A percentile compares a stretch with the other conserved stretches of the same genome.
Evolutionary conservation across 2,888 invertebrate genomes (phyloP).

Genomic region (Harmothoe impar): DNA sequence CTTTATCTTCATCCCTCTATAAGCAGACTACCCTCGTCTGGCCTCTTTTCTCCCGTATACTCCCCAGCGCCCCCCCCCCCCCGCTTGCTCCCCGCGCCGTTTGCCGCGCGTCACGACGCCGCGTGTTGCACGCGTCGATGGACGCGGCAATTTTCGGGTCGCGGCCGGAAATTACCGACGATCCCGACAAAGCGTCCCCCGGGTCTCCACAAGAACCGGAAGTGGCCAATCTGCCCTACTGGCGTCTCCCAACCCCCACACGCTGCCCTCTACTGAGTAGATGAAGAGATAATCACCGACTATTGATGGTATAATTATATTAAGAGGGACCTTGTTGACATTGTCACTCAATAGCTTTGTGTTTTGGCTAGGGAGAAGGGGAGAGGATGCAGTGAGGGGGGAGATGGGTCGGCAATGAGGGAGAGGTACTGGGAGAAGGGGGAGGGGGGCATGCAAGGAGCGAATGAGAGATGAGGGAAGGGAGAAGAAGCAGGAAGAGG

Average conservation of each 20-base stretch:
- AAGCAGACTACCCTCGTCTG: background rate
- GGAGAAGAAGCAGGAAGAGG: too few relatives aligned
- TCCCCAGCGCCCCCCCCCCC: background rate
- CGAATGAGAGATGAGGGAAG: too few relatives aligned
- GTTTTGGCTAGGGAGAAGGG: background rate
- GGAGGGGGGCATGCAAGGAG: too few relatives aligned
- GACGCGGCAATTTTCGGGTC: background rate
- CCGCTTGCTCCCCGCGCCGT: background rate
- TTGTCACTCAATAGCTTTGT: slow-evolving; percentile 7
- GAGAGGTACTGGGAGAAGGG: too few relatives aligned
- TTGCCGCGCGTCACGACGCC: background rate
- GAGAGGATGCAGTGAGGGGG: slow-evolving; percentile 18
- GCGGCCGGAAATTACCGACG: slow-evolving; percentile 26
- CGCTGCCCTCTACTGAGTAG: background rate
- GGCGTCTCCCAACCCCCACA: background rate
- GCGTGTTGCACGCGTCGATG: background rate
- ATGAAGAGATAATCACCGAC: background rate
- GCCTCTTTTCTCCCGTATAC: background rate
- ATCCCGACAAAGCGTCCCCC: background rate
- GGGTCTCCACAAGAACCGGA: background rate
- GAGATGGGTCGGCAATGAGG: background rate
- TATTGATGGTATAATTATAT: slow-evolving; percentile 1
- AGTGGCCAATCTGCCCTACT: background rate
- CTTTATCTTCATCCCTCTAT: too few relatives aligned
- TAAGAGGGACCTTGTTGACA: slow-evolving; percentile 18